phyloP scores from a whole-genome alignment of 1,140 invertebrate species.

The Conus betulinus region DNA sequence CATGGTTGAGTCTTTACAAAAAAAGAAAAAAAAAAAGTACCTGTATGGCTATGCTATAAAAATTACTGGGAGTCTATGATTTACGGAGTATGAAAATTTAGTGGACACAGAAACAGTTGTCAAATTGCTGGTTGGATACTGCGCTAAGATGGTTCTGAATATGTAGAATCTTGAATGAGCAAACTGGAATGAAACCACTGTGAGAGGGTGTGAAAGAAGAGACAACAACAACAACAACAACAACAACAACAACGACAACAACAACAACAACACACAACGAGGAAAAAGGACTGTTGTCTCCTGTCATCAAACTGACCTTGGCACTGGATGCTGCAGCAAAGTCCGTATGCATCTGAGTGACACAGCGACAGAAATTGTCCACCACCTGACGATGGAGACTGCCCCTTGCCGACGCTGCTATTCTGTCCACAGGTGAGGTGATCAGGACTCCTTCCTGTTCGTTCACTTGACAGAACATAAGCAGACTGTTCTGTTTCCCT shows the following conservation, averaged over 20 bases:
- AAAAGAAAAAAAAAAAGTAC: no score
- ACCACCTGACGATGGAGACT: constrained; percentile 58
- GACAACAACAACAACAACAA: not conserved
- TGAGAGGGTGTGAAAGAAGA: not conserved
- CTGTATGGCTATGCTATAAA: no score
- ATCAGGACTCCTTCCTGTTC: constrained; percentile 72
- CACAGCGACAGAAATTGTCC: constrained; percentile 70
- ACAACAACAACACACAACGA: not conserved
- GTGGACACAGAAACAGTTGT: no score
- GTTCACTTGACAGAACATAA: constrained; percentile 73
- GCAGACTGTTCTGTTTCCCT: constrained; percentile 68
- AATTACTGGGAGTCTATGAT: no score
- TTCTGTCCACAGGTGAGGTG: constrained; percentile 38
- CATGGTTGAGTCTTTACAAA: no score
- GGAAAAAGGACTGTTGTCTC: not conserved
- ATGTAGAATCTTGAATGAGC: no score
- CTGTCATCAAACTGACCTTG: not conserved
- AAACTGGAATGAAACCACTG: not conserved
- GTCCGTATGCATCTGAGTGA: constrained; percentile 61
- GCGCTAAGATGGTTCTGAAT: no score
- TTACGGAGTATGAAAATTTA: no score
- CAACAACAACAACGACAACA: not conserved
- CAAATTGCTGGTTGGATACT: no score
- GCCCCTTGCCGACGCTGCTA: not conserved
- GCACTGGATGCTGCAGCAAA: constrained; percentile 61